Percentiles rank a stretch among this genome's conserved stretches.
phyloP scores from a whole-genome alignment of 2,797 vertebrate genomes.

The Poliocrania exsul region DNA sequence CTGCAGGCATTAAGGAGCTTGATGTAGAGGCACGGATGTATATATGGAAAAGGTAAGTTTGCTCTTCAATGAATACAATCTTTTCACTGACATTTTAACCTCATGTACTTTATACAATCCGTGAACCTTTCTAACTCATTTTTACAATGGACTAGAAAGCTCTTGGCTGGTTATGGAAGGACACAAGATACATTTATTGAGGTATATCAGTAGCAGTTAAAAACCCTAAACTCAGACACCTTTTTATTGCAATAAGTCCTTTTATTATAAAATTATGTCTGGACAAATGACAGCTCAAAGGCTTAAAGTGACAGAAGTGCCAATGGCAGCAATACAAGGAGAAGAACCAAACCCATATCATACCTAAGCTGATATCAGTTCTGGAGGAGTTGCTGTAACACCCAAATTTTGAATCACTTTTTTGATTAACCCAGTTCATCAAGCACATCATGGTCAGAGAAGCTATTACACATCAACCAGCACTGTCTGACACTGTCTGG shows the following conservation, averaged over 20 bases:
- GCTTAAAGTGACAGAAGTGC: background rate
- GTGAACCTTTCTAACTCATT: background rate
- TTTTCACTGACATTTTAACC: background rate
- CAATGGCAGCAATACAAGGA: background rate
- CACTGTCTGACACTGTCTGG: background rate
- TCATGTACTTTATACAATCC: background rate
- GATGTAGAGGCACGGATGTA: background rate
- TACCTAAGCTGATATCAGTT: fast-evolving
- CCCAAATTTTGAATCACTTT: background rate
- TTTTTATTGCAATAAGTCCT: background rate
- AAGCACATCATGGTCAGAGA: background rate
- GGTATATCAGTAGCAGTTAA: background rate
- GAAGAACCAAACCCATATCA: background rate
- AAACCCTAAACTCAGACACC: fast-evolving
- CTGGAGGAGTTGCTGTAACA: background rate
- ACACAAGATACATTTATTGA: background rate
- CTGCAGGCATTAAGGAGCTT: background rate
- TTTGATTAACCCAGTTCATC: background rate
- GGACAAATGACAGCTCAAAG: background rate
- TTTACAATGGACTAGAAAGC: background rate
- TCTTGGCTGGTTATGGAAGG: background rate
- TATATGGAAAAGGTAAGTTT: background rate
- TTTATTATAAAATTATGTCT: background rate
- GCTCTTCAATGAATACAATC: background rate
- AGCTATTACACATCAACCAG: background rate